phyloP scores from a whole-genome alignment of 2,113 vertebrate species.

The Ahaetulla prasina region DNA sequence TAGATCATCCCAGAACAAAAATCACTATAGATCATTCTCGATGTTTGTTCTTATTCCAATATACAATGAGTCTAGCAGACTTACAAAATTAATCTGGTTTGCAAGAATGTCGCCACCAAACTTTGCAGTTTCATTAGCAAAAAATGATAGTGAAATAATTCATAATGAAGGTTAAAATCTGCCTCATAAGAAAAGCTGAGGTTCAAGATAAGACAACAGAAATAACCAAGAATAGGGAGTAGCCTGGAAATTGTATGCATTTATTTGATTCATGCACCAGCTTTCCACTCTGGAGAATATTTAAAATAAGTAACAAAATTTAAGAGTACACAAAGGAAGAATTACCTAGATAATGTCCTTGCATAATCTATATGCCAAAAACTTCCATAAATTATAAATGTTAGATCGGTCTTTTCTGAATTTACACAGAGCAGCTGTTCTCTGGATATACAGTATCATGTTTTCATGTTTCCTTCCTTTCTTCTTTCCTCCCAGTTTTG shows the following conservation, averaged over 20 bases:
- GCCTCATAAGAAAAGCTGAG: neutral
- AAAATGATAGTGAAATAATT: neutral
- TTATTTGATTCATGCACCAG: neutral
- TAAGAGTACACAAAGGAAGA: neutral
- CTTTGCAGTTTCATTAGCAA: neutral
- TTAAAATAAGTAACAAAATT: neutral
- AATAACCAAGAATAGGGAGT: neutral
- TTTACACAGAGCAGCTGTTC: neutral
- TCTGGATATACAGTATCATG: neutral
- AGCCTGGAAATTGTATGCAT: neutral
- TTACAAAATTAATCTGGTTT: neutral
- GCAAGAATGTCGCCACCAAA: neutral
- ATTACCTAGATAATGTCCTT: neutral
- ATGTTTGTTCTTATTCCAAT: neutral
- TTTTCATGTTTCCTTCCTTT: neutral
- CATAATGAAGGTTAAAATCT: neutral
- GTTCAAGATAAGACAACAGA: neutral
- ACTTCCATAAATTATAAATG: neutral
- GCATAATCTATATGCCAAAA: neutral
- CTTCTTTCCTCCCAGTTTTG: neutral
- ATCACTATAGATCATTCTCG: neutral
- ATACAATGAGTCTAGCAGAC: neutral
- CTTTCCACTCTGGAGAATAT: neutral
- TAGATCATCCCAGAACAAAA: neutral
- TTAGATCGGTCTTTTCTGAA: neutral